These are phyloP conservation scores for Caenorhabditis uteleia DNA, from an alignment of 2,888 invertebrate species.

Conservation along the genomic window DNA sequence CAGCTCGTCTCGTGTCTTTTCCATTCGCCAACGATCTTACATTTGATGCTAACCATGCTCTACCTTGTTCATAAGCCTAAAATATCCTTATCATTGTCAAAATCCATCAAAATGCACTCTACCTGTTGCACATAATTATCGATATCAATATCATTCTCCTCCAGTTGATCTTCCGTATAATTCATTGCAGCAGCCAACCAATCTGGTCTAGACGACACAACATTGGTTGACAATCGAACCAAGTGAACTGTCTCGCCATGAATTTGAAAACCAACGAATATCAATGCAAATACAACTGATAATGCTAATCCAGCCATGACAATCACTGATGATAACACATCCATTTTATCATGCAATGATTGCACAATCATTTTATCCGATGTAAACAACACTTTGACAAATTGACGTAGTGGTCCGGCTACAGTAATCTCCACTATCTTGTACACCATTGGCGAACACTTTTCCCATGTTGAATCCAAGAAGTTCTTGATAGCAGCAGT, in stretches of 20 bases:
- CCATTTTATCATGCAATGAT: conserved; percentile 54
- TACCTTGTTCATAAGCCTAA: conserved; percentile 65
- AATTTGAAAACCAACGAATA: conserved; percentile 65
- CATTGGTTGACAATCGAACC: conserved; percentile 54
- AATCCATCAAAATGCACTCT: neutral
- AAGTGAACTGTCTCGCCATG: conserved; percentile 66
- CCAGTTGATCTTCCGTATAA: conserved; percentile 64
- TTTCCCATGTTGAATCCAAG: conserved; percentile 39
- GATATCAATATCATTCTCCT: conserved; percentile 63
- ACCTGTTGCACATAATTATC: conserved; percentile 68
- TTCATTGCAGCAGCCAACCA: conserved; percentile 66
- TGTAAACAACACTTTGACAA: conserved; percentile 59
- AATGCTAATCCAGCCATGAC: conserved; percentile 65
- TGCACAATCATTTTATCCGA: conserved; percentile 50
- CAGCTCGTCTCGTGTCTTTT: conserved; percentile 64
- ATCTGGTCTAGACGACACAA: conserved; percentile 61
- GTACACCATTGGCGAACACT: conserved; percentile 35
- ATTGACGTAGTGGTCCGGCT: conserved; percentile 67
- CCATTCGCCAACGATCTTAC: conserved; percentile 63
- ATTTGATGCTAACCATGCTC: conserved; percentile 66
- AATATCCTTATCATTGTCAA: conserved; percentile 1
- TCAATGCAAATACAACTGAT: conserved; percentile 52
- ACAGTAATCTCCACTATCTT: conserved; percentile 63
- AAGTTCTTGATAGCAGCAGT: conserved; percentile 30
- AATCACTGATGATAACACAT: conserved; percentile 65